Evolutionary conservation across 2,888 invertebrate species (phyloP), one percentile per base, ranked within the genome.

Genomic region (Drosophila mimetica): DNA sequence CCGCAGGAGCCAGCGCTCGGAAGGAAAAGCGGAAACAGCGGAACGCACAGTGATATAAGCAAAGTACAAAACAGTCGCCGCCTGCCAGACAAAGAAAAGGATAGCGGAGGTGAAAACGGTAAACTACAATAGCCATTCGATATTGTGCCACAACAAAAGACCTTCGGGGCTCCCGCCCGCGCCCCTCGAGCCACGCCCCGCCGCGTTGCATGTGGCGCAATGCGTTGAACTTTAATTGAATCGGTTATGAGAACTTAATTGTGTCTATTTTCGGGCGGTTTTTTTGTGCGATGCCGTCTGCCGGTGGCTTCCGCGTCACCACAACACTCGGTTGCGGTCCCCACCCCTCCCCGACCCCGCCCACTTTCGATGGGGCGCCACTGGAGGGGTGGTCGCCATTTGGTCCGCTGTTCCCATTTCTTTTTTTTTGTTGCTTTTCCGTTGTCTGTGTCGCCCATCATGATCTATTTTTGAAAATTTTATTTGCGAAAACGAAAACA

Each of bases 171-270:
- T 37, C 11, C 37, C 39, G 8, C 25, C 25, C 25, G 36, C 20
- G 46, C 28, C 37, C 50, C 37, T 44, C 4, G 36, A 7, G 42
- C 36, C 46, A 60, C 51, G 63, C 54, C 39, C 44, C 16, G 1
- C 9, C 28, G n/a, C 51, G 39, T 71, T 75, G 72, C 75, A 83
- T 73, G 85, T 66, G 69, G 65, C 79, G 65, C 76, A 82, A 61
- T 60, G 39, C 16, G 58, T 75, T 86, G 63, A 86, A 75, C 75
- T 73, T 50, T 81, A 86, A 86, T 82, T 86, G 78, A 84, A 76
- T 78, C 82, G 88, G 76, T 79, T 86, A 86, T 77, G 85, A 87
- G 74, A 84, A 72, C 86, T 82, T 89, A 86, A 86, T 86, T 86
- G 86, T 75, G 65, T 82, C 87, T 86, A 86, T 88, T 88, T 86